Evolutionary conservation across 2,797 vertebrate species (phyloP).

Genomic region (Echiichthys vipera): DNA sequence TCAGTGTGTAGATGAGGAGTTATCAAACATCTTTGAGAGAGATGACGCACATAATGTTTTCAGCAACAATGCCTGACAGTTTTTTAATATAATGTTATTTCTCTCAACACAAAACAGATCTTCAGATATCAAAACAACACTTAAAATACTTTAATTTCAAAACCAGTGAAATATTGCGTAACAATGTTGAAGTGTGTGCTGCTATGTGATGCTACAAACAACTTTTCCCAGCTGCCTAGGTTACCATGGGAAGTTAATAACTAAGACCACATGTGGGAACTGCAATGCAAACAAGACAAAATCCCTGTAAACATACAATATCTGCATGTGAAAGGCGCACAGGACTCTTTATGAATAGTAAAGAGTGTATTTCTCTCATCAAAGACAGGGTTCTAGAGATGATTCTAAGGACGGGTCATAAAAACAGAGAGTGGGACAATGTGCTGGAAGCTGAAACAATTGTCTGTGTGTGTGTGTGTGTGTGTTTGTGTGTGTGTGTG

Average conservation of each 20-base stretch:
- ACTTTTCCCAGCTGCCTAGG: background rate
- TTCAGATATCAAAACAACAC: background rate
- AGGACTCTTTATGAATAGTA: background rate
- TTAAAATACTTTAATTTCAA: background rate
- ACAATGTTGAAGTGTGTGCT: background rate
- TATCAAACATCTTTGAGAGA: background rate
- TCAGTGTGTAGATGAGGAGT: no score
- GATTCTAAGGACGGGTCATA: background rate
- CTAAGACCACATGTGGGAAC: slow-evolving; percentile 16
- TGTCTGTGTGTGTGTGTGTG: slow-evolving; percentile 20
- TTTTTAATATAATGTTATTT: background rate
- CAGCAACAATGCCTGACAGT: background rate
- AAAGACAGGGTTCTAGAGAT: background rate
- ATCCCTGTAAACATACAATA: background rate
- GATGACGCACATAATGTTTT: background rate
- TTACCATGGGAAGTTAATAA: slow-evolving; percentile 14
- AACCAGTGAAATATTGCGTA: background rate
- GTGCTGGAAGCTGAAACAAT: slow-evolving; percentile 14
- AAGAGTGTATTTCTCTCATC: background rate
- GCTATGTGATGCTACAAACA: background rate
- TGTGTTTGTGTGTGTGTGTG: slow-evolving; percentile 17
- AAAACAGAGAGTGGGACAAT: background rate
- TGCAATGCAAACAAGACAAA: slow-evolving; percentile 17
- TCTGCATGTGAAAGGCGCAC: background rate
- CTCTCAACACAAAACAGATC: background rate